Evolutionary conservation across 2,113 vertebrate species (phyloP), one percentile per base, ranked within the genome.

Genomic region (Neoarius graeffei): DNA sequence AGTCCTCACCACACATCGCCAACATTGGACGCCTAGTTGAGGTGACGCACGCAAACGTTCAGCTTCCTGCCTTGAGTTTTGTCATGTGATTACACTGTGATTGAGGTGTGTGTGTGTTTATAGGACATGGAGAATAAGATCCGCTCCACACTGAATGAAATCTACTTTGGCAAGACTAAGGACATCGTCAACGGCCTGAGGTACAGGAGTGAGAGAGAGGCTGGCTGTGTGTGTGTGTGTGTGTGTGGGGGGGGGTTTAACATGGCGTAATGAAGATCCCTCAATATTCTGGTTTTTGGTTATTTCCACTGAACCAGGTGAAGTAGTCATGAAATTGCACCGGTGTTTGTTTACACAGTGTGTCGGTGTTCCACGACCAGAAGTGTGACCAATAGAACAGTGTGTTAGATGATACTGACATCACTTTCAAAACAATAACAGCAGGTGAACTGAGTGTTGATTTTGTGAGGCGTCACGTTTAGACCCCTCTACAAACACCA

Each of bases 121-220:
- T 90, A 99, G 98, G 98, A 99, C 88, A 99, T 99, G 98, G 98
- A 99, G 95, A 99, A 99, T 93, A 99, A 99, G 96, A 99, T 99
- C 95, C 96, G 98, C 93, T 99, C 98, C 96, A 99, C 98, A 35
- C 96, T 99, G 95, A 99, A 99, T 25, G 98, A 99, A 95, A 99
- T 99, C 94, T 99, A 99, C 95, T 99, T 99, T 92, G 97, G 98
- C 81, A 99, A 99, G 93, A 99, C 98, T 89, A 99, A 99, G 96
- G 98, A 99, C 94, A 99, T 99, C 11, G 98, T 99, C 89, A 99
- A 99, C 10, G 98, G 98, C 90, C 96, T 99, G 93, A 99, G 98
- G 98, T 99, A 97, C 92, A 3, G 35, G 5, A 42, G 42, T 42
- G 35, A 42, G 42, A 4, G 30, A 62, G 30, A 69, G 5, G 17